Conservation (phyloP, 2,113 vertebrate species). For the Microtus ochrogaster region DNA sequence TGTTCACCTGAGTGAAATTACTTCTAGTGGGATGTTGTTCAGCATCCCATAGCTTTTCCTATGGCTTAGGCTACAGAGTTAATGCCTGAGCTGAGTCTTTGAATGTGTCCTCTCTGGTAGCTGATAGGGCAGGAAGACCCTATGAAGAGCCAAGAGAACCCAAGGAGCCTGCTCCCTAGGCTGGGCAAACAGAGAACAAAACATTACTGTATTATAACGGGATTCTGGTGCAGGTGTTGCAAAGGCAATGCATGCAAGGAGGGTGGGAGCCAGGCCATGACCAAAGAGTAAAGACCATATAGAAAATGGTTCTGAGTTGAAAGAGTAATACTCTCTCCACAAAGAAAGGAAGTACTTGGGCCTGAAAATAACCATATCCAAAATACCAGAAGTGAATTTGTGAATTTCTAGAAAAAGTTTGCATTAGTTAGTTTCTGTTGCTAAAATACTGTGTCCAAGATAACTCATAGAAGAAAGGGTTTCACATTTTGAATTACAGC, state of each 20-base stretch:
- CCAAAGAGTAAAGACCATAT: background rate
- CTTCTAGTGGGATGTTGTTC: conserved; percentile 7
- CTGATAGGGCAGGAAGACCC: background rate
- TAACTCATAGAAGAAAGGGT: background rate
- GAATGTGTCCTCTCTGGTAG: background rate
- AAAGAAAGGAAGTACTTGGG: background rate
- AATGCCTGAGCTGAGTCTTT: background rate
- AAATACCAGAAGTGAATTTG: background rate
- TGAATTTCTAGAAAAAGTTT: background rate
- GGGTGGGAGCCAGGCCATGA: background rate
- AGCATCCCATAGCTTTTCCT: background rate
- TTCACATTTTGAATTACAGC: background rate
- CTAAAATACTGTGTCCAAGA: background rate
- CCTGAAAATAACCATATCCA: background rate
- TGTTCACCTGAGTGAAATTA: conserved; percentile 27
- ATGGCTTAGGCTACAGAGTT: background rate
- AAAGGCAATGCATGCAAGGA: rapidly evolving
- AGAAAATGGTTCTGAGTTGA: background rate
- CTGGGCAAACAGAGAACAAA: background rate
- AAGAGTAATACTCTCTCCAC: background rate
- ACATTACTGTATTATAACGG: background rate
- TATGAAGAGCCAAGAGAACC: background rate
- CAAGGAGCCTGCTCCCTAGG: background rate
- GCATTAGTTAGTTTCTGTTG: background rate
- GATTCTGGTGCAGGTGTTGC: background rate